Evolutionary conservation across 1,140 invertebrate genomes (phyloP), one percentile per base, ranked within the genome.

Genomic region (Drosophila rhopaloa): DNA sequence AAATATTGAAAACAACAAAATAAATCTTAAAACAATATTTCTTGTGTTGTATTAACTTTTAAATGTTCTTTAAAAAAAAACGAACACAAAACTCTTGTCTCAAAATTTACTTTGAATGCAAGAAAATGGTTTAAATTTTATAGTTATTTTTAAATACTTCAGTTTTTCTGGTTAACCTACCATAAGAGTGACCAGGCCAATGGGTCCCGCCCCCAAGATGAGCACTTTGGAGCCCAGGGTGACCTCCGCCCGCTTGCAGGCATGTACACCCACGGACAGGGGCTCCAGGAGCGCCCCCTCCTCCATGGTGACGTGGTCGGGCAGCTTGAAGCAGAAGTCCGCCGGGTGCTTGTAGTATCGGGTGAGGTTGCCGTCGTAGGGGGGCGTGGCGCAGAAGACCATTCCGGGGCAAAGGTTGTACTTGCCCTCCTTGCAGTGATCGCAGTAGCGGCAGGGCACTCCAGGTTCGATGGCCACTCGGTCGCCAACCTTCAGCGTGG

Each of bases 251-350:
- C 97, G 94, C 65, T 95, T 94, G 84, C 97, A 98, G 44, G 97
- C 97, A 92, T 99, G 97, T 0, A 99, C 97, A 16, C 96, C 98
- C 38, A 99, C 98, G 0, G 97, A 96, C 5, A 99, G 92, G 0
- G 98, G 98, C 91, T 99, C 98, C 50, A 99, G 91, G 4, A 99
- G 86, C 0, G 98, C 98, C 19, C 97, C 98, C 93, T 99, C 98
- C 92, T 99, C 98, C 90, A 98, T 94, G 16, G 94, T 94, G 8
- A 99, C 95, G 93, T 98, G 94, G 78, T 98, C 96, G 0, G 98
- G 98, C n/a, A 99, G 93, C 92, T 98, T 98, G 94, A 95, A 98
- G 91, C 97, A 98, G 92, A 98, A 99, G 93, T 98, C 97, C 9
- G 98, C 98, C 24, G 97, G 95, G 86, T 98, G 98, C 50, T 95